Evolutionary conservation across 2,888 invertebrate genomes (phyloP).

Genomic region (Drosophila trichaetosa): DNA sequence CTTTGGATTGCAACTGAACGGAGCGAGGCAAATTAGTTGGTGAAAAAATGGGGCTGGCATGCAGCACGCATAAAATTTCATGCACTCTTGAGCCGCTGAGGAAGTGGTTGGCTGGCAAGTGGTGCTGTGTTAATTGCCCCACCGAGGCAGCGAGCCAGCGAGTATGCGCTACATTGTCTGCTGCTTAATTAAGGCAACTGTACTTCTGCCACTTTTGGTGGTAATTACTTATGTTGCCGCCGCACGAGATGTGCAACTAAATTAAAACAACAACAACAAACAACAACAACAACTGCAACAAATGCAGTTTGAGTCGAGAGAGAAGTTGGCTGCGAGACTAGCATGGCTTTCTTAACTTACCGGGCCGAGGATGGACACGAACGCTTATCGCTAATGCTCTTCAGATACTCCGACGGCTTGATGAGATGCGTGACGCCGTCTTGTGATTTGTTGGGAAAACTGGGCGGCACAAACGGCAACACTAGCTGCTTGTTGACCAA

Average conservation of each 20-base stretch:
- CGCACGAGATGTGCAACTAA: constrained; percentile 68
- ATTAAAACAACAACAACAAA: constrained; percentile 36
- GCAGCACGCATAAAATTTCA: constrained; percentile 81
- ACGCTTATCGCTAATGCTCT: constrained; percentile 90
- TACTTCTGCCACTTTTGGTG: constrained; percentile 62
- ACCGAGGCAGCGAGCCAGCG: constrained; percentile 13
- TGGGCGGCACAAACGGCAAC: constrained; percentile 95
- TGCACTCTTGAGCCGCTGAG: constrained; percentile 73
- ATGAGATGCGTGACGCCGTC: constrained; percentile 93
- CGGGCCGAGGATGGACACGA: constrained; percentile 86
- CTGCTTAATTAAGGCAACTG: constrained; percentile 71
- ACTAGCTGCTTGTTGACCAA: constrained; percentile 94
- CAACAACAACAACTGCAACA: constrained; percentile 19
- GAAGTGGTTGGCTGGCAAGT: constrained; percentile 44
- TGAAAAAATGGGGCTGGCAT: constrained; percentile 47
- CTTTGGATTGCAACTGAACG: constrained; percentile 77
- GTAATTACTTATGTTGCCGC: constrained; percentile 65
- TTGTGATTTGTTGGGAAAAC: constrained; percentile 90
- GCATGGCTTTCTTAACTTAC: constrained; percentile 75
- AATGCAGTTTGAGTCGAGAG: constrained; percentile 18
- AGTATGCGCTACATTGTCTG: constrained; percentile 31
- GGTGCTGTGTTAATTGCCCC: constrained; percentile 59
- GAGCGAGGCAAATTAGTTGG: constrained; percentile 20
- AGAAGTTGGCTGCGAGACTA: neutral
- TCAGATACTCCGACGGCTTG: constrained; percentile 96